Percentiles rank a stretch among this genome's conserved stretches.
These are phyloP conservation scores for Paramisgurnus dabryanus DNA, from an alignment of 2,113 vertebrate species.

Conservation along the genomic window DNA sequence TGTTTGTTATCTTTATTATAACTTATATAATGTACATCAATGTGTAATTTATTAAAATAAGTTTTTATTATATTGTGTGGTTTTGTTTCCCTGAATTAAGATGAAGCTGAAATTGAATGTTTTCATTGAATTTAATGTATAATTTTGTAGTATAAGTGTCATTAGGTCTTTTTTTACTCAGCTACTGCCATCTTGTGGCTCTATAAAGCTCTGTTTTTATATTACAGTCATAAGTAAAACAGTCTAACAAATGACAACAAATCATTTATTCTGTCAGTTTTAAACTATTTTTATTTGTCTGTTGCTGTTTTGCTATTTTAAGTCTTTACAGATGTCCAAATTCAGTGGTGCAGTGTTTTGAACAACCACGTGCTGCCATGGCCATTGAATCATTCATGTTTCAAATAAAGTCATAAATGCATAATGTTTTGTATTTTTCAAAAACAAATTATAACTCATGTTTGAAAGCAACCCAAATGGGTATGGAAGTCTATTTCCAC, in stretches of 20 bases:
- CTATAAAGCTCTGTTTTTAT: background rate
- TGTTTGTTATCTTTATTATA: no score
- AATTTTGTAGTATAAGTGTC: no score
- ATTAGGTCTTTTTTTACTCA: background rate
- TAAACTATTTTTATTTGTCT: background rate
- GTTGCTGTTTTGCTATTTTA: background rate
- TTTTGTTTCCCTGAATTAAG: no score
- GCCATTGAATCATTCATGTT: background rate
- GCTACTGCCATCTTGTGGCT: slow-evolving; percentile 28
- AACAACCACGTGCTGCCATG: background rate
- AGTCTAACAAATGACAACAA: background rate
- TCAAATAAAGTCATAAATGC: background rate
- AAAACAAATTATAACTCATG: no score
- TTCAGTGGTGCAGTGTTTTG: slow-evolving; percentile 13
- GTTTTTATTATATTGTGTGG: no score
- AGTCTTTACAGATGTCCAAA: background rate
- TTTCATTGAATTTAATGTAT: no score
- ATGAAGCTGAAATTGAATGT: no score
- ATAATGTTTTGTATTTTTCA: no score
- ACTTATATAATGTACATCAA: no score
- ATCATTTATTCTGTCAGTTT: no score
- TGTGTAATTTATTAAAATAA: no score
- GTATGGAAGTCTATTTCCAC: no score
- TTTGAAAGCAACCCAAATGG: background rate
- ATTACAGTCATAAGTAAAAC: background rate